These are phyloP conservation scores for human (Homo sapiens) DNA, from an alignment of 2,113 vertebrate species.

Conservation along the genomic window DNA sequence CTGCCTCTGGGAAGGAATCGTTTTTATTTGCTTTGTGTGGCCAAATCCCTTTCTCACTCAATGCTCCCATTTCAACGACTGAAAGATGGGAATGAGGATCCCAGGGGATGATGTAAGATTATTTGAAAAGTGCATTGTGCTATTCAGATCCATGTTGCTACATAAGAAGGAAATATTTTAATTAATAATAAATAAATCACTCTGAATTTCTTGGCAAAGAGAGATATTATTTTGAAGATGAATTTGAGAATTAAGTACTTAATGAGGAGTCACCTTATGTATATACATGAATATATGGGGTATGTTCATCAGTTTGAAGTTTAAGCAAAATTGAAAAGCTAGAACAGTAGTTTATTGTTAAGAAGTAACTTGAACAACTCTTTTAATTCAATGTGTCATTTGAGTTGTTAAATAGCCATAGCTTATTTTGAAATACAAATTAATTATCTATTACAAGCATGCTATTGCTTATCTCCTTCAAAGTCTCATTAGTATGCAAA, in stretches of 20 bases:
- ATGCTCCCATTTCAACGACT: background rate
- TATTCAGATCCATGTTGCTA: background rate
- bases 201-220: conserved; percentile 47
- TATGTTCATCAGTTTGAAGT: conserved; percentile 39
- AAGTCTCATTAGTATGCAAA: conserved; percentile 89
- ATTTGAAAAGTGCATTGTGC: conserved; percentile 40
- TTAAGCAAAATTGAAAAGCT: conserved; percentile 77
- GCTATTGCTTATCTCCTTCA: conserved; percentile 85
- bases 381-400: conserved; percentile 82
- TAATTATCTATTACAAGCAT: conserved; percentile 88
- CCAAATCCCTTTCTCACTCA: background rate
- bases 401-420: conserved; percentile 84
- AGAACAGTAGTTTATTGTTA: conserved; percentile 76
- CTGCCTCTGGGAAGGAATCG: background rate
- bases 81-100: background rate
- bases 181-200: conserved; percentile 42
- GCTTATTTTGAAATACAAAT: conserved; percentile 87
- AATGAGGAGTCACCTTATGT: conserved; percentile 47
- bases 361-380: conserved; percentile 79
- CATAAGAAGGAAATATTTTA: background rate
- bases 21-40: background rate
- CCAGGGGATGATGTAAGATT: background rate
- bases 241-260: conserved; percentile 67
- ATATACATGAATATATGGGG: conserved; percentile 50
- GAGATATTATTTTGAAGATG: conserved; percentile 59